Base-by-base conservation (phyloP, 2,888 invertebrate species). In the Tyria jacobaeae region DNA sequence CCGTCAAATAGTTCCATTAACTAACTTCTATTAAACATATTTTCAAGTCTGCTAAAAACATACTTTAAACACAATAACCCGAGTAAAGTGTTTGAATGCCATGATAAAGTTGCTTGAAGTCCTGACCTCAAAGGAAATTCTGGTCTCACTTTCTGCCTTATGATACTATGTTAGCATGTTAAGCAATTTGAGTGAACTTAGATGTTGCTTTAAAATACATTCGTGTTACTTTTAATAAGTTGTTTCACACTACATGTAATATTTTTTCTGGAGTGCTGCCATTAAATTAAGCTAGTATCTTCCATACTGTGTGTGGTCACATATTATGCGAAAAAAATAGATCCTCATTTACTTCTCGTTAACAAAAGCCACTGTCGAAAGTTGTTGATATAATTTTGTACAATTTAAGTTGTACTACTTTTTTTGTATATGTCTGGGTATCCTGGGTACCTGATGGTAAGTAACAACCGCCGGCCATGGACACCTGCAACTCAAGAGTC, bases 91-190 rank as follows among this genome's bases (percentile, higher is more conserved):
- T 44, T 21, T 44, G 9, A 44, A 4, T 44, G 44, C 12, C 44
- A 12, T 21, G 21, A 44, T 44, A 21, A 44, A 44, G 44, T 44
- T 44, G 12, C 44, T 21, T 21, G 4, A 21, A 44, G 44, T 2
- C 44, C 21, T 44, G 21, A 44, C 21, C 44, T 44, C 44, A 44
- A 44, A 44, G 44, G 21, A 21, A 21, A 44, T 21, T 44, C 44
- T 41, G 54, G 25, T 39, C 27, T 17, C 14, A 15, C 41, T 31
- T 12, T n/a, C 31, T 41, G 17, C 17, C 41, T 41, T n/a, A 12
- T 31, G 27, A 31, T 31, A 31, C 27, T 31, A 31, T 31, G 27
- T 31, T 31, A 31, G 0, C 7, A 31, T 44, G 21, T 44, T 3
- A 3, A 3, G 21, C 10, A 44, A 44, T 41, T 41, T n/a, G 9